Evolutionary conservation across 1,140 invertebrate genomes (phyloP), one percentile per base, ranked within the genome.

Genomic region (Diorhabda sublineata): DNA sequence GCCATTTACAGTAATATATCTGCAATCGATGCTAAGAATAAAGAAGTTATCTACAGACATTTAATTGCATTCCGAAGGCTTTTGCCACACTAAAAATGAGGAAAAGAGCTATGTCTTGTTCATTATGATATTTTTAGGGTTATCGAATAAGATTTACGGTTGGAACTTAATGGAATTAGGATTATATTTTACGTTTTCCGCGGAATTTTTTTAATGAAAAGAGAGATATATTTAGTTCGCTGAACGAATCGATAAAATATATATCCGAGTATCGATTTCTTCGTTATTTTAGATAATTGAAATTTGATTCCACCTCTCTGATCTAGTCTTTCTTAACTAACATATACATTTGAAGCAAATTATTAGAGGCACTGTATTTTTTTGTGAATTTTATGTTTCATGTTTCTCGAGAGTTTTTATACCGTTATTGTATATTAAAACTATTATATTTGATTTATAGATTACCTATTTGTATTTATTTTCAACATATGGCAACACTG

Each of bases 1-100:
- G 56, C 71, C 71, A 72, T 72, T 72, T 72, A 67, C 71, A 72
- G 60, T 72, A 72, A 72, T 72, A 72, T 72, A 72, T 72, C 64
- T 70, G 57, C 67, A 72, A 72, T 72, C 71, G 71, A 70, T 72
- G 71, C 6, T n/a, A 72, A 62, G 68, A 64, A 72, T 72, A 68
- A 72, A 72, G 64, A 69, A 65, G 70, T 69, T 68, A 69, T 69
- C 66, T 71, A 60, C 52, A 45, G 41, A 44, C 57, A 59, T 67
- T 69, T 71, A 71, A 71, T 71, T 71, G 70, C 67, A 71, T 71
- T 71, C 67, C 68, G 68, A 69, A 9, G 11, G 56, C 42, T 44
- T 44, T 56, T 42, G 61, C 61, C 42, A 60, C 58, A 60, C 58
- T 43, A 11, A 44, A 62, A 62, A 62, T 11, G 61, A 52, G 47